Evolutionary conservation across 2,888 invertebrate genomes (phyloP).

Genomic region (Ethmia dodecea): DNA sequence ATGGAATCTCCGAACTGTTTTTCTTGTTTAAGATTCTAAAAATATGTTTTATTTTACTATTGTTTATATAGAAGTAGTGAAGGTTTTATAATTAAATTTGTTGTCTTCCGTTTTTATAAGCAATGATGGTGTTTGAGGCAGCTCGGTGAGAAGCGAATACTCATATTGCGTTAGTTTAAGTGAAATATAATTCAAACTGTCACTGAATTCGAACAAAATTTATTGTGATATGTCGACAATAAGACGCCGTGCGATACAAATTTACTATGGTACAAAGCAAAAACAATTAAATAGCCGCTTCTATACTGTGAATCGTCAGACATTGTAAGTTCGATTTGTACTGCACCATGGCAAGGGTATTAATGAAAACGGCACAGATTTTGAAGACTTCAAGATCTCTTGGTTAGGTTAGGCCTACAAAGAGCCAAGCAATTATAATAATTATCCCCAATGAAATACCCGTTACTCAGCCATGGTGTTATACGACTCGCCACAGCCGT

Average conservation of each 20-base stretch:
- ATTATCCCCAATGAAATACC: no score
- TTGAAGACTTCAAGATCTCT: no score
- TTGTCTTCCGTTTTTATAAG: constrained; percentile 62
- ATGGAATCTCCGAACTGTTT: constrained; percentile 37
- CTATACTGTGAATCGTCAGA: no score
- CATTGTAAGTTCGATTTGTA: no score
- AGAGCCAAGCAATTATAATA: no score
- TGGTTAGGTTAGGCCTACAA: no score
- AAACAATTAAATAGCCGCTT: constrained; percentile 4
- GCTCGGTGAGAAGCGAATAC: constrained; percentile 29
- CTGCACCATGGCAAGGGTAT: no score
- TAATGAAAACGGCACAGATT: no score
- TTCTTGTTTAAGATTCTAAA: constrained; percentile 23
- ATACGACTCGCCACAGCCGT: no score
- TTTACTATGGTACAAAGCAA: constrained; percentile 31
- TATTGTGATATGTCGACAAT: constrained; percentile 69
- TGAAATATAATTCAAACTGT: constrained; percentile 9
- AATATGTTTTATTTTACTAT: constrained; percentile 41
- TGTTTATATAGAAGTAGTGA: constrained; percentile 23
- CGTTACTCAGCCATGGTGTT: no score
- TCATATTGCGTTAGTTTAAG: constrained; percentile 10
- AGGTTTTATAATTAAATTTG: constrained; percentile 29
- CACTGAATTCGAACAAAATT: constrained; percentile 18
- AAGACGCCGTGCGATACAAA: constrained; percentile 34
- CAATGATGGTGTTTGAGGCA: constrained; percentile 34